Percentiles rank a stretch among this genome's conserved stretches.
phyloP scores from a whole-genome alignment of 2,113 vertebrate genomes.

The Pseudopipra pipra region DNA sequence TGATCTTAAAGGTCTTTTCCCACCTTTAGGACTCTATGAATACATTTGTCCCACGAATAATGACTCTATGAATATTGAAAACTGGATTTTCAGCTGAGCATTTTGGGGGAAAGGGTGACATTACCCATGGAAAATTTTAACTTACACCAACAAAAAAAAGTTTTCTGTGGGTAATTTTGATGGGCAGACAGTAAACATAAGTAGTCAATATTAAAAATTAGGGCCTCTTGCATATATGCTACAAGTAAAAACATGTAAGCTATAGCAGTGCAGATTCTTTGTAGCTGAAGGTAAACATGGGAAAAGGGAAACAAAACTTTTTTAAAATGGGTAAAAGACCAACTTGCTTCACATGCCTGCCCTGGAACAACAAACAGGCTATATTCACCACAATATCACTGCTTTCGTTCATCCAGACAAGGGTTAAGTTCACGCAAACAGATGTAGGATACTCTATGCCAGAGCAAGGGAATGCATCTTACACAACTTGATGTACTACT shows the following conservation, averaged over 20 bases:
- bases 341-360: background rate
- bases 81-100: background rate
- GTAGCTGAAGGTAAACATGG: background rate
- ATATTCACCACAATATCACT: background rate
- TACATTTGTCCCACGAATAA: background rate
- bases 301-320: background rate
- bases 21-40: background rate
- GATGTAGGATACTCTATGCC: slow-evolving; percentile 5
- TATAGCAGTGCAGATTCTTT: background rate
- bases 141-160: background rate
- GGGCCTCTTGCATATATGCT: background rate
- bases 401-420: background rate
- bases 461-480: slow-evolving; percentile 38
- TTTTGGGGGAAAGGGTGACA: background rate
- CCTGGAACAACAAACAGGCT: background rate
- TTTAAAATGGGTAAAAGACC: background rate
- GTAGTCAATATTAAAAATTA: background rate
- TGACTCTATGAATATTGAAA: background rate
- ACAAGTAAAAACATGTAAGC: background rate
- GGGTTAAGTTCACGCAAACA: background rate
- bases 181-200: background rate
- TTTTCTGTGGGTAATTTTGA: background rate
- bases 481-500: slow-evolving; percentile 27
- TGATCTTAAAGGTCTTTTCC: background rate
- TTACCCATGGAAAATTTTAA: background rate